Percentiles rank a stretch among this genome's conserved stretches.
phyloP scores from a whole-genome alignment of 2,797 vertebrate species.

The Fringilla coelebs region DNA sequence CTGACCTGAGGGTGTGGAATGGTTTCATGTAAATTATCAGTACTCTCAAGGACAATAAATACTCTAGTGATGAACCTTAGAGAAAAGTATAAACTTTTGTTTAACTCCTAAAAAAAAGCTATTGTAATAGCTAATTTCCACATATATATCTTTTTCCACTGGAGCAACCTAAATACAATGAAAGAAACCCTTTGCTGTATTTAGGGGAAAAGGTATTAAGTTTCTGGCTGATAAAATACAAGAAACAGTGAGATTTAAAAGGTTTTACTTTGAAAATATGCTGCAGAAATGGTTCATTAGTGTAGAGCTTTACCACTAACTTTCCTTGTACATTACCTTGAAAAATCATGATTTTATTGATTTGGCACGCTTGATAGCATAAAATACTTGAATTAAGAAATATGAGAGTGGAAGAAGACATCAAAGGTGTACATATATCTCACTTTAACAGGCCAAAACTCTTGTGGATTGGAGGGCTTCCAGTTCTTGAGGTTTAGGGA shows the following conservation, averaged over 20 bases:
- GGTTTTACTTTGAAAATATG: background rate
- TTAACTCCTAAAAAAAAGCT: background rate
- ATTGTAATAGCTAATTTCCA: background rate
- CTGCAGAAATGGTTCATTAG: background rate
- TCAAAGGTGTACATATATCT: background rate
- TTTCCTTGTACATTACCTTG: background rate
- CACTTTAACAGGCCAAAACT: background rate
- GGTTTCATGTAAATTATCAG: background rate
- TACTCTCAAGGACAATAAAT: background rate
- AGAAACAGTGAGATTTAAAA: background rate
- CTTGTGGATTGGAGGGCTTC: background rate
- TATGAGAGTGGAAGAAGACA: background rate
- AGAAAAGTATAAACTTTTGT: background rate
- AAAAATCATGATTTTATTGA: background rate
- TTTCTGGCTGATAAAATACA: background rate
- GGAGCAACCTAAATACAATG: background rate
- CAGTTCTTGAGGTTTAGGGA: background rate
- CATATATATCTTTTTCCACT: background rate
- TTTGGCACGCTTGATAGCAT: background rate
- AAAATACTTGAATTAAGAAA: background rate
- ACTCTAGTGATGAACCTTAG: background rate
- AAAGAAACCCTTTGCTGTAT: background rate
- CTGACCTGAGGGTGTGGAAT: background rate
- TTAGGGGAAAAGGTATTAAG: background rate
- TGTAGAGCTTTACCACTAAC: background rate